Conservation (phyloP, 2,888 invertebrate species). For the Hyalella azteca region DNA sequence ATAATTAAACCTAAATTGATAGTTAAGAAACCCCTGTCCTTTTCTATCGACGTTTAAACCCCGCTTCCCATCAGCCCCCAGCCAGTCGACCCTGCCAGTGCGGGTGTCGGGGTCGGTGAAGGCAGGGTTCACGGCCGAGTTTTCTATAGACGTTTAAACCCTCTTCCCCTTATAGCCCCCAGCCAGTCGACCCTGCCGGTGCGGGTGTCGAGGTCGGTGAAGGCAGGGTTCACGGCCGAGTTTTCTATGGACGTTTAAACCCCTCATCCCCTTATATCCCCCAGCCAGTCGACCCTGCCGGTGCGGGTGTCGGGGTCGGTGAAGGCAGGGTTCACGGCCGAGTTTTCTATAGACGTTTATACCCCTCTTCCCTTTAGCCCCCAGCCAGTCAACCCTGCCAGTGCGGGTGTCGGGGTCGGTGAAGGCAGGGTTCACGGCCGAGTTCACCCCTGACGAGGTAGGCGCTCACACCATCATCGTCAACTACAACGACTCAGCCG, state of each 20-base stretch:
- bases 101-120: constrained; percentile 87
- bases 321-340: constrained; percentile 84
- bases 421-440: constrained; percentile 84
- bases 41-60: too few species aligned
- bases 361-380: constrained; percentile 59
- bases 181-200: constrained; percentile 87
- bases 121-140: constrained; percentile 87
- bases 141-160: too few species aligned
- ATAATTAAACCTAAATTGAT: too few species aligned
- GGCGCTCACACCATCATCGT: constrained; percentile 90
- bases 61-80: too few species aligned
- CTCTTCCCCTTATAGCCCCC: constrained; percentile 60
- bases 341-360: constrained; percentile 68
- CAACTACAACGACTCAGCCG: constrained; percentile 86
- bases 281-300: constrained; percentile 81
- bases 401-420: constrained; percentile 88
- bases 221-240: constrained; percentile 85
- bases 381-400: constrained; percentile 81
- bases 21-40: too few species aligned
- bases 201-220: constrained; percentile 85
- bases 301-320: constrained; percentile 88
- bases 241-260: constrained; percentile 66
- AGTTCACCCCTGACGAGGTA: constrained; percentile 91
- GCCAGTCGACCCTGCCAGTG: constrained; percentile 84
- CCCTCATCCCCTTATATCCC: constrained; percentile 63